Conservation (phyloP, 2,888 invertebrate genomes). For the Metacarcinus magister region DNA sequence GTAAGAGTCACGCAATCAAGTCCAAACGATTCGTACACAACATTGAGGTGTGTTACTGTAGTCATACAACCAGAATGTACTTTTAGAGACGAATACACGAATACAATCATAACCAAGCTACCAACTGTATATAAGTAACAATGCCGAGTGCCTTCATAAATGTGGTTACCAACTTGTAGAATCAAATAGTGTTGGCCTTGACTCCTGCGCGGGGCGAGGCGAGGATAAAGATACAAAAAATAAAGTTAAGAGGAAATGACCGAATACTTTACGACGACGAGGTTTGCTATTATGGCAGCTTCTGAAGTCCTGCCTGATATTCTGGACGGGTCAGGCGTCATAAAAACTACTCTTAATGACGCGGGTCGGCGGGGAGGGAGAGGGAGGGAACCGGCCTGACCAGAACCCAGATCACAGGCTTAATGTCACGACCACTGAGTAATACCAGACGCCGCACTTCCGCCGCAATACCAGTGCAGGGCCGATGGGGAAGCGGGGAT, state of each 20-base stretch:
- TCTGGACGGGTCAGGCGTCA: constrained; percentile 36
- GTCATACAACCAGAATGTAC: neutral
- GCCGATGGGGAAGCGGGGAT: neutral
- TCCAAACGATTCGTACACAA: neutral
- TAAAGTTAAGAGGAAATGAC: neutral
- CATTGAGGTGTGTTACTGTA: neutral
- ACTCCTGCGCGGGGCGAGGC: neutral
- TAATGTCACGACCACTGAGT: constrained; percentile 31
- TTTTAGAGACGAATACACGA: neutral
- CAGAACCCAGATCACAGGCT: constrained; percentile 31
- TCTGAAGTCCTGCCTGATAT: constrained; percentile 38
- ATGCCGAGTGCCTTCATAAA: neutral
- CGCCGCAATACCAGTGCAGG: neutral
- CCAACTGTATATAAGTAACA: neutral
- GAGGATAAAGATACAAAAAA: constrained; percentile 10
- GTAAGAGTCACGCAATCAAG: neutral
- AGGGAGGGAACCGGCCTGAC: constrained; percentile 34
- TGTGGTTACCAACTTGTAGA: neutral
- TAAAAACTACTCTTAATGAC: constrained; percentile 43
- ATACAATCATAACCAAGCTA: neutral
- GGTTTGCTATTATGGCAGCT: constrained; percentile 56
- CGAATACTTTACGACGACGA: constrained; percentile 22
- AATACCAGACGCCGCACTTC: constrained; percentile 44
- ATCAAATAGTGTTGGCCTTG: neutral
- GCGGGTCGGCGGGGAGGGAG: neutral